Percentiles rank a stretch among this genome's conserved stretches.
These are phyloP conservation scores for Anomalospiza imberbis DNA, from an alignment of 2,797 vertebrate genomes.

Conservation along the genomic window DNA sequence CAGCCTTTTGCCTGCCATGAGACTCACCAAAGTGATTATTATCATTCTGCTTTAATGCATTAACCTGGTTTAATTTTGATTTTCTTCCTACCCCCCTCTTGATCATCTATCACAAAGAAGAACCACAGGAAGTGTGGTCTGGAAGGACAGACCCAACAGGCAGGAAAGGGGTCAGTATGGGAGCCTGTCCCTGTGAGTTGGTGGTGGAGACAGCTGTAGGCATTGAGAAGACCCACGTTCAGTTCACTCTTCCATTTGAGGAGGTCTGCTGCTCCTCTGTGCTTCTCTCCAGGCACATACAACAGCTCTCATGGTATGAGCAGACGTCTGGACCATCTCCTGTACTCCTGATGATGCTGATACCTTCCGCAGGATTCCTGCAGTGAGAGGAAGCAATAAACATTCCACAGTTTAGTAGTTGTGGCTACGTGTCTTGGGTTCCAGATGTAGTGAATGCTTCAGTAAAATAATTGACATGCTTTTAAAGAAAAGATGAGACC, in stretches of 20 bases:
- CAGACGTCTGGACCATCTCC: background rate
- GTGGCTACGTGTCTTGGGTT: background rate
- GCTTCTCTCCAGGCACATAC: background rate
- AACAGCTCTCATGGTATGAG: background rate
- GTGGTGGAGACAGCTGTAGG: background rate
- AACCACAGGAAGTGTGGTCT: background rate
- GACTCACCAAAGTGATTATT: background rate
- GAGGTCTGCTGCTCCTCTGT: background rate
- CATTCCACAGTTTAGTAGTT: background rate
- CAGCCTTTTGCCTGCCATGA: background rate
- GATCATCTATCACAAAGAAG: background rate
- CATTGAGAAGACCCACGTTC: rapidly evolving
- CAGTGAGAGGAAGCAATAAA: background rate
- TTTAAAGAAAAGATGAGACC: background rate
- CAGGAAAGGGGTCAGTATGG: background rate
- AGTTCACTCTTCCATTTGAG: background rate
- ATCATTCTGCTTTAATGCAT: background rate
- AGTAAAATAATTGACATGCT: background rate
- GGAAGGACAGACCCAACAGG: background rate
- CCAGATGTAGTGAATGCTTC: background rate
- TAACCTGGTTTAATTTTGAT: background rate
- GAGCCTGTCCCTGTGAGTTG: background rate
- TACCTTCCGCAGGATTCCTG: background rate
- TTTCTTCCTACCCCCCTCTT: background rate
- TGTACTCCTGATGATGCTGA: background rate